These are phyloP conservation scores for Cryptocephalus moraei DNA, from an alignment of 2,888 invertebrate genomes.

Conservation along the genomic window DNA sequence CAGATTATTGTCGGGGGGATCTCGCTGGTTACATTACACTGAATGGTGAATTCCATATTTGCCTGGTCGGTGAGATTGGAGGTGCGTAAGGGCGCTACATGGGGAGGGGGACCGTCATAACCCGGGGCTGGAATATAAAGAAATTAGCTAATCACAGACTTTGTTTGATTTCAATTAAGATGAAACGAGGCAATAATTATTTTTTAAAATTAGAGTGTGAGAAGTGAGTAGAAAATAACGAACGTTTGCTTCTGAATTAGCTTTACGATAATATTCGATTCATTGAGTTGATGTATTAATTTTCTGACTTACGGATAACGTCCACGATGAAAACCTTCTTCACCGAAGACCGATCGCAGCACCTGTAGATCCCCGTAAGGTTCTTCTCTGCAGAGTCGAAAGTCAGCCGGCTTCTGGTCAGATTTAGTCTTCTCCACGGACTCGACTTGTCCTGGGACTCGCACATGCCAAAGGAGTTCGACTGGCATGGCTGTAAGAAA, in stretches of 20 bases:
- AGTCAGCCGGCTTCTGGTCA: slow-evolving; percentile 20
- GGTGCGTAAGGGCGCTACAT: slow-evolving; percentile 25
- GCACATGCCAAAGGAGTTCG: slow-evolving; percentile 18
- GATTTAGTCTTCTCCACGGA: slow-evolving; percentile 17
- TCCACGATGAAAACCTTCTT: slow-evolving; percentile 25
- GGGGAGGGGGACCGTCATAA: slow-evolving; percentile 23
- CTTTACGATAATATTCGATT: too few species aligned
- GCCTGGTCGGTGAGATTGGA: slow-evolving; percentile 25
- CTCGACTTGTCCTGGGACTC: slow-evolving; percentile 13
- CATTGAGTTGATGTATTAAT: too few species aligned
- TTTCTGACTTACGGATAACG: slow-evolving; percentile 21
- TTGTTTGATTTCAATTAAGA: too few species aligned
- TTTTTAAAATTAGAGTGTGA: too few species aligned
- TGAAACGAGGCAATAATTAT: too few species aligned
- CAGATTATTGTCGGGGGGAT: slow-evolving; percentile 30
- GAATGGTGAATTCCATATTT: slow-evolving; percentile 29
- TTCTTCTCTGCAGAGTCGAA: slow-evolving; percentile 21
- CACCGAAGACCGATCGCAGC: slow-evolving; percentile 21
- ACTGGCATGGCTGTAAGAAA: slow-evolving; percentile 21
- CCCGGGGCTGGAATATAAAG: slow-evolving; percentile 19
- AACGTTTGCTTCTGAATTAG: too few species aligned
- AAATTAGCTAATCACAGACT: background rate
- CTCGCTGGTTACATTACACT: slow-evolving; percentile 31
- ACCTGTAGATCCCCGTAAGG: slow-evolving; percentile 29
- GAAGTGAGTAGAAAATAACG: too few species aligned